Evolutionary conservation across 2,797 vertebrate species (phyloP).

Genomic region (Mus minutoides): DNA sequence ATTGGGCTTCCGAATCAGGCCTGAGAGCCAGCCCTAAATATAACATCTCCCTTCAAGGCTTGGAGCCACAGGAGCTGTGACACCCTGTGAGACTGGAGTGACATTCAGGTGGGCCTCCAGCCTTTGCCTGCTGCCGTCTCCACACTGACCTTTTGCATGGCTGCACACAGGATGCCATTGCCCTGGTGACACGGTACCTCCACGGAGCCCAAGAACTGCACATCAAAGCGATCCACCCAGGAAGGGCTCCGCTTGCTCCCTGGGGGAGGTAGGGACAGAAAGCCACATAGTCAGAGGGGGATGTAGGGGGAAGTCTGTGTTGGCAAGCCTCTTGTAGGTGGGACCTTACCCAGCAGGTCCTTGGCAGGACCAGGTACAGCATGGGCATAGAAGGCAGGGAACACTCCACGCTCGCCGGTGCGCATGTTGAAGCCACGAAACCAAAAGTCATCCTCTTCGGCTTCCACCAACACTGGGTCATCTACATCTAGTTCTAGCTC

Average conservation of each 20-base stretch:
- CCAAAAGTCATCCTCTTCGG: slow-evolving; percentile 99
- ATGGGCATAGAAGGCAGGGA: slow-evolving; percentile 97
- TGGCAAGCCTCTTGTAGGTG: background rate
- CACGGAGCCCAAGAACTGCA: slow-evolving; percentile 98
- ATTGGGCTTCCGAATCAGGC: background rate
- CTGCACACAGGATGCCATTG: slow-evolving; percentile 96
- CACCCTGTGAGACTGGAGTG: accelerated
- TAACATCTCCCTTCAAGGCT: background rate
- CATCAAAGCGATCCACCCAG: slow-evolving; percentile 96
- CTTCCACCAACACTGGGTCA: slow-evolving; percentile 95
- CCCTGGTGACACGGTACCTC: slow-evolving; percentile 98
- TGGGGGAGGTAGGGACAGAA: slow-evolving; percentile 61
- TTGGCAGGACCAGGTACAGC: slow-evolving; percentile 94
- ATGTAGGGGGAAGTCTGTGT: too few species aligned
- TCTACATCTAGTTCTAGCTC: slow-evolving; percentile 98
- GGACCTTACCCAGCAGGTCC: slow-evolving; percentile 89
- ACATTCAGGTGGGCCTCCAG: background rate
- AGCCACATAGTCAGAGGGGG: background rate
- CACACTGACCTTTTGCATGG: slow-evolving; percentile 96
- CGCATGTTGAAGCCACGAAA: slow-evolving; percentile 98
- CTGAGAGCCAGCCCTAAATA: background rate
- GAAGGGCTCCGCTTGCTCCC: slow-evolving; percentile 94
- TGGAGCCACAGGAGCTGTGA: too few species aligned
- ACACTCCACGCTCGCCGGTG: slow-evolving; percentile 96
- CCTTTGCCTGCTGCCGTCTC: accelerated